Evolutionary conservation across 2,113 vertebrate genomes (phyloP), one percentile per base, ranked within the genome.

Genomic region (Aleadryas rufinucha): DNA sequence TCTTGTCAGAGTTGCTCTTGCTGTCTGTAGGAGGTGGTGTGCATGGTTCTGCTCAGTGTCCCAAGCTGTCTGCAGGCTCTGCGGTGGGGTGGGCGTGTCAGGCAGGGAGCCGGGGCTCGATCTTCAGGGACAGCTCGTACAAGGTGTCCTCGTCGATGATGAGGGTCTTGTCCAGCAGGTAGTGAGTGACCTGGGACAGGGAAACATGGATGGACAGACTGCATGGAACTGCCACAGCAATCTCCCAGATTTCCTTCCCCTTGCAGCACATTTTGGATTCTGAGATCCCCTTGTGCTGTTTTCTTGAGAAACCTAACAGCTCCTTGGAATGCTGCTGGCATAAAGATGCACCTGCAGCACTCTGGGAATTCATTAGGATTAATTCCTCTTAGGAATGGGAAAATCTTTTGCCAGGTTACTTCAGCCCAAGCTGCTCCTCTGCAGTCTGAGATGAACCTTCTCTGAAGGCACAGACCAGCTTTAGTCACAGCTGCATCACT

Each of bases 121-220:
- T 99, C 97, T 99, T 99, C 86, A 99, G 98, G 7, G 99, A 99
- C 88, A 99, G 98, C 86, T 99, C 99, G 76, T 99, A 99, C 50
- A 99, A 97, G 0, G 99, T 99, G 95, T 99, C 99, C 98, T 99
- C 99, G 16, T 99, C 99, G 96, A 99, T 99, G 97, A 99, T 99
- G 87, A 99, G 98, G 27, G 98, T 98, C 97, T 99, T 99, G 98
- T 99, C 99, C 96, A 99, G 97, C 92, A 99, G 98, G 95, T 99
- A 99, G 88, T 99, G 99, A 90, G 99, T 99, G 94, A 99, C 99
- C 99, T 99, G 96, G n/a, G 79, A 83, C 8, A 64, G 11, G 75
- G 64, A 59, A 90, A 86, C 52, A 91, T 9, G 50, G 35, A 10
- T 17, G 45, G 83, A 52, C 17, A 63, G 27, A 33, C 35, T 30